Percentiles rank a stretch among this genome's conserved stretches.
Conservation (phyloP, 2,797 vertebrate genomes). For the Enteromius unitaeniatus region DNA sequence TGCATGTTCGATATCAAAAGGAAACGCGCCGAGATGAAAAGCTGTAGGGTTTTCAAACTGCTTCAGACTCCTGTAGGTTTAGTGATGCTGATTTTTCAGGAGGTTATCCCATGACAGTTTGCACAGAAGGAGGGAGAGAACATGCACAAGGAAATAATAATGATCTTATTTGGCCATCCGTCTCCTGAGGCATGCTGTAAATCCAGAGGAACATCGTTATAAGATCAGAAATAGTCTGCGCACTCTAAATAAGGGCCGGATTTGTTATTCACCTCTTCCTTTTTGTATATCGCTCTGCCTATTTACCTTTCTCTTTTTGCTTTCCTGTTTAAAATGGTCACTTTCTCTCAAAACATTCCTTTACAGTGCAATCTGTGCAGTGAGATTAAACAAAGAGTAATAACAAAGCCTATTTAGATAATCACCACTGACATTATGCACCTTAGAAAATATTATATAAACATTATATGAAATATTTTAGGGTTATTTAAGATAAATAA, state of each 20-base stretch:
- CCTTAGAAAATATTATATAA: not conserved
- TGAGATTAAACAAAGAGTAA: conserved; percentile 11
- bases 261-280: conserved; percentile 51
- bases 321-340: conserved; percentile 5
- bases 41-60: conserved; percentile 6
- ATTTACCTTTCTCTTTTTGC: conserved; percentile 45
- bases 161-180: conserved; percentile 45
- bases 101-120: conserved; percentile 20
- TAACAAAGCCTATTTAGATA: conserved; percentile 46
- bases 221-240: conserved; percentile 50
- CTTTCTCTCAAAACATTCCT: not conserved
- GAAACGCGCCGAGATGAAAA: conserved; percentile 12
- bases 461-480: not conserved
- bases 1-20: conserved; percentile 14
- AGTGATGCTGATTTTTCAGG: conserved; percentile 38
- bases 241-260: conserved; percentile 47
- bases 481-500: not conserved
- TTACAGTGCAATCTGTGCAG: not conserved
- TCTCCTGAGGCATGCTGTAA: conserved; percentile 36
- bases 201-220: conserved; percentile 57
- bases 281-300: conserved; percentile 49
- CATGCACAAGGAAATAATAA: conserved; percentile 60
- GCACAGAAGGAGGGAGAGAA: conserved; percentile 50
- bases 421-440: not conserved
- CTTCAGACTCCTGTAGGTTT: conserved; percentile 24